These are phyloP conservation scores for Chloroceryle amazona DNA, from an alignment of 2,797 vertebrate species.

Conservation along the genomic window DNA sequence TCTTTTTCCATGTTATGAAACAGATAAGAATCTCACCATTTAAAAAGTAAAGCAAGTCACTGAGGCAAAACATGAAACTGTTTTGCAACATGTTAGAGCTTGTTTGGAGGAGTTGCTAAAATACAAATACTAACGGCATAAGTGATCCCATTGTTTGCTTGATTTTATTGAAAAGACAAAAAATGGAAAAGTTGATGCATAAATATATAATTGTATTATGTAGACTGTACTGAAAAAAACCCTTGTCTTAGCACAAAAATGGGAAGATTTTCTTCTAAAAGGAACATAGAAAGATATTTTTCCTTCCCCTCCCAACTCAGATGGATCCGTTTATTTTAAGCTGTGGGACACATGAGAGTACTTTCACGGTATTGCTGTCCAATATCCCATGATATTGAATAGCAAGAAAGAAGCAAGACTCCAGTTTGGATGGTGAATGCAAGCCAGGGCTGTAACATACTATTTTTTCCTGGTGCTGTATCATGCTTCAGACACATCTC, in stretches of 20 bases:
- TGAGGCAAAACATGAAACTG: not conserved
- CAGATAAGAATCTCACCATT: not conserved
- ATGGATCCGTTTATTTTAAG: not conserved
- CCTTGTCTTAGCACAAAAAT: not conserved
- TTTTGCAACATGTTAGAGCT: slow-evolving; percentile 14
- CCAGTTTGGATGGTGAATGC: not conserved
- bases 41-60: slow-evolving; percentile 23
- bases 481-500: not conserved
- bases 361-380: not conserved
- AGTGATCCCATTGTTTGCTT: not conserved
- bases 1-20: slow-evolving; percentile 36
- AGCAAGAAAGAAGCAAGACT: not conserved
- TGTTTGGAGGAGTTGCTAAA: slow-evolving; percentile 19
- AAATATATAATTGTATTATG: not conserved
- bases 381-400: no score
- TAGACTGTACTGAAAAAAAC: not conserved
- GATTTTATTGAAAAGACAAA: not conserved
- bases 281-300: not conserved
- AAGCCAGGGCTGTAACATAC: not conserved
- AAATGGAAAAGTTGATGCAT: not conserved
- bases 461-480: not conserved
- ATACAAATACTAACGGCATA: not conserved
- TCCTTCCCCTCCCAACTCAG: accelerated
- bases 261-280: not conserved
- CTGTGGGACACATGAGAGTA: not conserved